Conservation (phyloP, 2,113 vertebrate genomes). For the Hippopotamus amphibius region DNA sequence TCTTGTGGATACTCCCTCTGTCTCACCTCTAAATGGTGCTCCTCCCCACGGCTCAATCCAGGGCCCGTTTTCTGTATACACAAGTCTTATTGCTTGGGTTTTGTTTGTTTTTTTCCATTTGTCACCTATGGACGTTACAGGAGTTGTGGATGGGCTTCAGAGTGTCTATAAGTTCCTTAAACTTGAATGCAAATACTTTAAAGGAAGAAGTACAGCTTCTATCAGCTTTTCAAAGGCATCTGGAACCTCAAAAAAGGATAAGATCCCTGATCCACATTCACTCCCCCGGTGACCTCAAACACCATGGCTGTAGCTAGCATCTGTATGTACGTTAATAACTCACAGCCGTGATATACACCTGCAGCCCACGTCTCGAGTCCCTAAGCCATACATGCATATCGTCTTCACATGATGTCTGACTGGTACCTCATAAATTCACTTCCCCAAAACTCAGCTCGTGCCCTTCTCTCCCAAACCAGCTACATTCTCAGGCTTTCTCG, state of each 20-base stretch:
- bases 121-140: background rate
- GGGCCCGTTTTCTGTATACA: background rate
- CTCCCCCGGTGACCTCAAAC: background rate
- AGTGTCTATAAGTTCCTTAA: background rate
- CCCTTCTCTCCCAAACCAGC: background rate
- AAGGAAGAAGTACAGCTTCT: background rate
- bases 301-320: background rate
- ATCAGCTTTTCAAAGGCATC: background rate
- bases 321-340: background rate
- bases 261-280: background rate
- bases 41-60: background rate
- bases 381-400: background rate
- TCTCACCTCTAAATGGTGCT: background rate
- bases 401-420: background rate
- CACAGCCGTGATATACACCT: background rate
- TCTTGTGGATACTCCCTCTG: background rate
- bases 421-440: background rate
- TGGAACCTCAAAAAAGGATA: background rate
- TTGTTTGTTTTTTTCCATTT: constrained; percentile 9
- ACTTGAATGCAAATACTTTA: constrained; percentile 9
- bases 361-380: background rate
- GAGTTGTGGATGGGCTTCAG: background rate
- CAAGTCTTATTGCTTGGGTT: background rate
- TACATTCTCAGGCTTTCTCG: background rate
- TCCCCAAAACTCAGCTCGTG: background rate